A percentile compares a stretch with the other conserved stretches of the same genome.
phyloP scores from a whole-genome alignment of 2,888 invertebrate species.

The Eilema griseolum region DNA sequence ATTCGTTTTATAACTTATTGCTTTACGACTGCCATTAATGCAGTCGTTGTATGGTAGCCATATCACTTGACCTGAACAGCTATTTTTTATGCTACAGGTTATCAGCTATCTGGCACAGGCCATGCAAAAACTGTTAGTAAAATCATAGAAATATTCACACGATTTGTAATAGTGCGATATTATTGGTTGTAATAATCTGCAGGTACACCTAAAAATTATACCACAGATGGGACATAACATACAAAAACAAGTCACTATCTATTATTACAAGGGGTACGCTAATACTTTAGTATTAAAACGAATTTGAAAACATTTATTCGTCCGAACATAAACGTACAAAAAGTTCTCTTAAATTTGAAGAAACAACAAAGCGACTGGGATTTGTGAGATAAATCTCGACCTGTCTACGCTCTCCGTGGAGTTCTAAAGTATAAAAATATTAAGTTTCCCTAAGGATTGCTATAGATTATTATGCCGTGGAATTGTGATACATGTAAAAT shows the following conservation, averaged over 20 bases:
- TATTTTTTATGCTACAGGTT: slow-evolving; percentile 59
- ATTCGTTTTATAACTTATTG: slow-evolving; percentile 78
- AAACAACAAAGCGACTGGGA: slow-evolving; percentile 64
- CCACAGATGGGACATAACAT: too few species aligned
- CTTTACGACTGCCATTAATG: slow-evolving; percentile 76
- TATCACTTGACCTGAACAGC: slow-evolving; percentile 55
- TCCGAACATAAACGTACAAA: slow-evolving; percentile 65
- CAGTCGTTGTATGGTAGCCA: slow-evolving; percentile 66
- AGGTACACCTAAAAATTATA: too few species aligned
- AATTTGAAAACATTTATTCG: slow-evolving; percentile 77
- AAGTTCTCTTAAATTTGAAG: slow-evolving; percentile 66
- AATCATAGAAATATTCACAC: not conserved
- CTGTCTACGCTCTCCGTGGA: slow-evolving; percentile 64
- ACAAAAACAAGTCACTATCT: not conserved
- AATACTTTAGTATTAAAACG: not conserved
- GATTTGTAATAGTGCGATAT: not conserved
- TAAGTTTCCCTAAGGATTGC: slow-evolving; percentile 63
- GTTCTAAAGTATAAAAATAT: slow-evolving; percentile 64
- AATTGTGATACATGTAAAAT: slow-evolving; percentile 73
- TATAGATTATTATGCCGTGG: slow-evolving; percentile 67
- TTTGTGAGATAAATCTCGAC: slow-evolving; percentile 33
- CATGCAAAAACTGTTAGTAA: not conserved
- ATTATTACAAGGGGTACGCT: not conserved
- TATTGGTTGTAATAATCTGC: too few species aligned
- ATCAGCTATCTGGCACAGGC: slow-evolving; percentile 24